Base-by-base conservation (phyloP, 2,888 invertebrate genomes). In the Oscheius sp. region DNA sequence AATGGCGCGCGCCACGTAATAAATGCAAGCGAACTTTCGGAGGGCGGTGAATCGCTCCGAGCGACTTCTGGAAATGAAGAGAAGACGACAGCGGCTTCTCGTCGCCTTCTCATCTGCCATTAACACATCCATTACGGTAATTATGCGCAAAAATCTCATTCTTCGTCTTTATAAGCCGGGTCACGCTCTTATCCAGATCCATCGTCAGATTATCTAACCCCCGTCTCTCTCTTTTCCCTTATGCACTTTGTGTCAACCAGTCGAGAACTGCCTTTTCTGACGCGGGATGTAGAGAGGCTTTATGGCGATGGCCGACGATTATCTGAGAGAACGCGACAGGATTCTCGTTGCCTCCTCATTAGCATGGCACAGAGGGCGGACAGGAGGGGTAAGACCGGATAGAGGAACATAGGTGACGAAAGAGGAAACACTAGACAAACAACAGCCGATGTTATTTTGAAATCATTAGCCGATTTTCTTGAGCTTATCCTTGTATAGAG, bases 1-100 rank as follows among this genome's bases (percentile, higher is more conserved):
- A 59, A 56, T 56, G n/a, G n/a, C n/a, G n/a, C n/a, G 56, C 59
- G 62, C 62, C 62, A 62, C 62, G 62, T 62, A 62, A 62, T 62
- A 49, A 41, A 59, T 28, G 30, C 61, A 20, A 24, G 20, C 36
- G 57, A 57, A 28, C 61, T 61, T 61, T 49, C 59, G 59, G 24
- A 28, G 44, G 32, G 33, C 14, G 54, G 30, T 20, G 17, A 44
- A 44, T n/a, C n/a, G n/a, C n/a, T n/a, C n/a, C n/a, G n/a, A n/a
- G n/a, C n/a, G 30, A 50, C 50, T 50, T 26, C 50, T 50, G 50
- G 50, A 47, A 47, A 47, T 20, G 28, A 28, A 50, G 28, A 50
- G 50, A 50, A 12, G 28, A 26, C 9, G 3, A 50, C 9, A 12
- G 50, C 28, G 28, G 24, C 9, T 30, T 14, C 30, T 26, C 50